Conservation (phyloP, 2,113 vertebrate genomes). For the Alectura lathami region DNA sequence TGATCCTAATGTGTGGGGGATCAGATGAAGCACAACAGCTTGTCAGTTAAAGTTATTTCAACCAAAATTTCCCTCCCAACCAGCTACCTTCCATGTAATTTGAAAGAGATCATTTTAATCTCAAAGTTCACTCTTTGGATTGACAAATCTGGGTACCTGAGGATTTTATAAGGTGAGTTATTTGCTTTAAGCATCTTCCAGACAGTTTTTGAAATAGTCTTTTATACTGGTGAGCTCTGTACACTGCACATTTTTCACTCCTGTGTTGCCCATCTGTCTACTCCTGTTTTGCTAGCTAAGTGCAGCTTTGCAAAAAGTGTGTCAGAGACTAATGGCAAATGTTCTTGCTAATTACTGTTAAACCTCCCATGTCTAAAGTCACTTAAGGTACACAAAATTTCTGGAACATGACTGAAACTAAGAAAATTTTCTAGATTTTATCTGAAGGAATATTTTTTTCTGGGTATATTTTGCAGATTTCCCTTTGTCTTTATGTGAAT, state of each 20-base stretch:
- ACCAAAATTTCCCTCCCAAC: background rate
- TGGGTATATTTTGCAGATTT: background rate
- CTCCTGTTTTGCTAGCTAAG: background rate
- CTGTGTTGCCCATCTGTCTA: conserved; percentile 12
- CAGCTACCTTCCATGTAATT: background rate
- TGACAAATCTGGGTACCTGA: conserved; percentile 28
- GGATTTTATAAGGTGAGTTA: conserved; percentile 10
- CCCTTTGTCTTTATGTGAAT: background rate
- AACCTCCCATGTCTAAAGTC: background rate
- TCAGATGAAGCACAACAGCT: background rate
- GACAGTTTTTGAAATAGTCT: conserved; percentile 43
- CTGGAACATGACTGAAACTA: background rate
- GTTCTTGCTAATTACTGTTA: conserved; percentile 29
- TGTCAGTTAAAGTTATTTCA: background rate
- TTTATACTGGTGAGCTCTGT: conserved; percentile 2
- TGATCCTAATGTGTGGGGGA: background rate
- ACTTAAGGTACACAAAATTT: background rate
- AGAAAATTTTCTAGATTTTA: background rate
- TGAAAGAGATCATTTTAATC: conserved; percentile 19
- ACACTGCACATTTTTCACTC: conserved; percentile 25
- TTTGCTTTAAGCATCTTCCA: conserved; percentile 34
- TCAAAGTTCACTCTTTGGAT: conserved; percentile 1
- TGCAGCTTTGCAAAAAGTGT: background rate
- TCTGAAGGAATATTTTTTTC: background rate
- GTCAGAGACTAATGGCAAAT: conserved; percentile 24